Conservation (phyloP, 2,113 vertebrate genomes). For the Hoplias malabaricus region DNA sequence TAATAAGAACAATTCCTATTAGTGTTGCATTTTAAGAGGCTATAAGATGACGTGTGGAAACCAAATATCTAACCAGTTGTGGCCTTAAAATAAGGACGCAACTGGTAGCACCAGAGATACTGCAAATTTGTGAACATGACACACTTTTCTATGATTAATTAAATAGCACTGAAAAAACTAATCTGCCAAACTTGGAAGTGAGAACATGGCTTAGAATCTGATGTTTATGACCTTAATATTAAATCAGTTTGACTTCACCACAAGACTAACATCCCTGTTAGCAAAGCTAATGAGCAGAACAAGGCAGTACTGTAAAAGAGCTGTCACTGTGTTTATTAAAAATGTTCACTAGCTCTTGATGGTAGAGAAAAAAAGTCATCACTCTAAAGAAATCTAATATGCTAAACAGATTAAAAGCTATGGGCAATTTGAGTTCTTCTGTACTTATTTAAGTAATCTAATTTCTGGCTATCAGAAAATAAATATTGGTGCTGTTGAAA, state of each 20-base stretch:
- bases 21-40: slow-evolving; percentile 32
- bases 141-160: not conserved
- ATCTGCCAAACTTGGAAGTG: not conserved
- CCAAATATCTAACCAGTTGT: slow-evolving; percentile 17
- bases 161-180: too few species aligned
- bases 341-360: not conserved
- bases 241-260: not conserved
- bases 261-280: not conserved
- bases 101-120: not conserved
- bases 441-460: not conserved
- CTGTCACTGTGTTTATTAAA: not conserved
- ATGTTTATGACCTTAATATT: not conserved
- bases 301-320: not conserved
- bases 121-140: not conserved
- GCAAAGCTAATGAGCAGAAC: not conserved
- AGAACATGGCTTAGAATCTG: not conserved
- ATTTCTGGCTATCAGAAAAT: not conserved
- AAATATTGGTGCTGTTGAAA: too few species aligned
- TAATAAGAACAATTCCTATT: slow-evolving; percentile 41
- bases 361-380: slow-evolving; percentile 26
- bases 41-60: slow-evolving; percentile 38
- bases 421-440: not conserved
- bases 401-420: not conserved
- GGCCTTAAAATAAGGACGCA: slow-evolving; percentile 3
- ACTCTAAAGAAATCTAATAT: not conserved